Percentiles rank a stretch among this genome's conserved stretches.
Evolutionary conservation across 2,888 invertebrate genomes (phyloP).

Genomic region (Troides aeacus): DNA sequence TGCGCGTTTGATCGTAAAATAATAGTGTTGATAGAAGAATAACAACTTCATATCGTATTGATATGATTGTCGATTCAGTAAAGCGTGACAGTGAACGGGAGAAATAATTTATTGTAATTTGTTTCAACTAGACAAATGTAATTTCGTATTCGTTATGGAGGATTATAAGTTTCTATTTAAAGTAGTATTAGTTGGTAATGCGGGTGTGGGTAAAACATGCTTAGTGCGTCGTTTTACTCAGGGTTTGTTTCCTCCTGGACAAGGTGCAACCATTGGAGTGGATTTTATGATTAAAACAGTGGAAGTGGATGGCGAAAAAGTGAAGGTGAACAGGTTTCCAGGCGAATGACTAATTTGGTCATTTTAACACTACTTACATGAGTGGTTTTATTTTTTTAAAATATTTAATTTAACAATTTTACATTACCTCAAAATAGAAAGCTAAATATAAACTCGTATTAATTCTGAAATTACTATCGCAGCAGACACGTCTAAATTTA

Average conservation of each 20-base stretch:
- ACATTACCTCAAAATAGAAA: neutral
- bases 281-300: constrained; percentile 99
- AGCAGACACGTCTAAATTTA: no score
- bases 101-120: constrained; percentile 48
- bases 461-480: no score
- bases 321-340: constrained; percentile 84
- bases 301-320: constrained; percentile 96
- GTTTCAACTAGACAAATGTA: constrained; percentile 54
- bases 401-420: neutral
- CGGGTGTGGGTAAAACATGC: constrained; percentile 99
- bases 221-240: constrained; percentile 98
- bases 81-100: constrained; percentile 63
- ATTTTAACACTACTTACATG: constrained; percentile 5
- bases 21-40: constrained; percentile 50
- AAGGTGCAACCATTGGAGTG: constrained; percentile 98
- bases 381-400: no score
- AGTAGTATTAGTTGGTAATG: constrained; percentile 98
- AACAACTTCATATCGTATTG: constrained; percentile 51
- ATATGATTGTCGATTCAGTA: constrained; percentile 56
- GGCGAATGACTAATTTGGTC: constrained; percentile 14
- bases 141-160: constrained; percentile 85
- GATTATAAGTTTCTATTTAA: constrained; percentile 99
- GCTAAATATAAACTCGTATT: no score
- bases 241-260: constrained; percentile 98
- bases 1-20: constrained; percentile 56